A percentile compares a stretch with the other conserved stretches of the same genome.
Evolutionary conservation across 2,113 vertebrate genomes (phyloP).

Genomic region (Ictalurus furcatus): DNA sequence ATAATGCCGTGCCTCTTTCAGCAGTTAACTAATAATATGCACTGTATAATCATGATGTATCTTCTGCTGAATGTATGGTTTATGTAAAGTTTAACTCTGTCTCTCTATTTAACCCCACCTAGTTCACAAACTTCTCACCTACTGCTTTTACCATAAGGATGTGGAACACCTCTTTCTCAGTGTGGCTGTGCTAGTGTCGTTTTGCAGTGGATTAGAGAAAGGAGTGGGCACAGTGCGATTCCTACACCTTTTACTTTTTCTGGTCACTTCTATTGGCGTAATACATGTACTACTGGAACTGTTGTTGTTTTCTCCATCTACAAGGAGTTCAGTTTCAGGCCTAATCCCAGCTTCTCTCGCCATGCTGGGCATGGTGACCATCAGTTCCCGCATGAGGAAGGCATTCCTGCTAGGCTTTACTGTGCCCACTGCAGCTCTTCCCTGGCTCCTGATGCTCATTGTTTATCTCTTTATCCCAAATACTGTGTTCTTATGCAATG

Average conservation of each 20-base stretch:
- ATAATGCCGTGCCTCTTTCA: background rate
- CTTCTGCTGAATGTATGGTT: background rate
- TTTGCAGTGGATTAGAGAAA: constrained; percentile 77
- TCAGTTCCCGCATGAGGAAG: constrained; percentile 66
- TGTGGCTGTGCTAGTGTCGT: constrained; percentile 68
- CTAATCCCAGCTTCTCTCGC: constrained; percentile 77
- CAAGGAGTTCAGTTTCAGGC: constrained; percentile 57
- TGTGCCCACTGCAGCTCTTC: constrained; percentile 70
- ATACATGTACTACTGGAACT: constrained; percentile 65
- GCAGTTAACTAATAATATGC: background rate
- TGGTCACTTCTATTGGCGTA: constrained; percentile 66
- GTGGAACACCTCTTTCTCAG: constrained; percentile 68
- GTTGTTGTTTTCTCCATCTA: constrained; percentile 36
- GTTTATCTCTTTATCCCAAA: constrained; percentile 71
- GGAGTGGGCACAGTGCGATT: constrained; percentile 76
- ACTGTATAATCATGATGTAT: background rate
- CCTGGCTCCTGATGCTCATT: constrained; percentile 72
- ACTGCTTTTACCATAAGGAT: constrained; percentile 77
- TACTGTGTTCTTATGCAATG: constrained; percentile 73
- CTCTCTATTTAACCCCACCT: background rate
- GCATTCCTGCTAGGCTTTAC: constrained; percentile 69
- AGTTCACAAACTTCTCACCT: constrained; percentile 82
- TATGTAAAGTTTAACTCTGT: background rate
- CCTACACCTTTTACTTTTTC: constrained; percentile 68
- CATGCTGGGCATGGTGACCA: constrained; percentile 67